A percentile compares a stretch with the other conserved stretches of the same genome.
Conservation (phyloP, 2,888 invertebrate genomes). For the Epinotia bilunana region DNA sequence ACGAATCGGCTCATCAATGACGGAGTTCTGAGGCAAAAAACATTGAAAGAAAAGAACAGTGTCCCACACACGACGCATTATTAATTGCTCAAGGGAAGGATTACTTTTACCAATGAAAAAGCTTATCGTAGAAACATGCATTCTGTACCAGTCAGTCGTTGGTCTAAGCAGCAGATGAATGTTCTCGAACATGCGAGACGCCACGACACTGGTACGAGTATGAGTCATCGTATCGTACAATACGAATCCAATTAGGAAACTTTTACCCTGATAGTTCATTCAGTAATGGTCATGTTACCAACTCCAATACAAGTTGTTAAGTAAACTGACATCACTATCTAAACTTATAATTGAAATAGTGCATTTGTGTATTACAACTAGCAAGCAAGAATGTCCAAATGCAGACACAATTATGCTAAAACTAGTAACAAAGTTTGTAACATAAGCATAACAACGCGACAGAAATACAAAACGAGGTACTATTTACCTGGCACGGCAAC, state of each 20-base stretch:
- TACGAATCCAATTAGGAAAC: background rate
- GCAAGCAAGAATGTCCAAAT: constrained; percentile 1
- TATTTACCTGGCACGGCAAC: constrained; percentile 5
- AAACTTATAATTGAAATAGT: constrained; percentile 6
- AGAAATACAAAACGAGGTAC: constrained; percentile 2
- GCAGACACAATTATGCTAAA: constrained; percentile 1
- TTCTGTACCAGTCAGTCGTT: background rate
- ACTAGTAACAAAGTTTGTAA: background rate
- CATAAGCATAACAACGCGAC: background rate
- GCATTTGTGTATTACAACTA: background rate
- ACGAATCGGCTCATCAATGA: no score
- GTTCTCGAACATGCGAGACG: background rate
- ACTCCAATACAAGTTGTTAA: background rate
- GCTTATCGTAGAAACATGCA: no score
- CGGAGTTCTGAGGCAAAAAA: no score
- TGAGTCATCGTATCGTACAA: background rate
- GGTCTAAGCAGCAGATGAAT: background rate
- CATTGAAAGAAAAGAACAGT: no score
- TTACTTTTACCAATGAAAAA: no score
- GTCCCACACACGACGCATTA: no score
- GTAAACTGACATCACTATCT: constrained; percentile 7
- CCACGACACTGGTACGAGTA: background rate
- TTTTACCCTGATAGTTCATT: background rate
- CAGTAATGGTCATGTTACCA: constrained; percentile 4
- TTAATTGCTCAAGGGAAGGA: no score